phyloP scores from a whole-genome alignment of 1,140 invertebrate species.

The Meloidogyne hapla region DNA sequence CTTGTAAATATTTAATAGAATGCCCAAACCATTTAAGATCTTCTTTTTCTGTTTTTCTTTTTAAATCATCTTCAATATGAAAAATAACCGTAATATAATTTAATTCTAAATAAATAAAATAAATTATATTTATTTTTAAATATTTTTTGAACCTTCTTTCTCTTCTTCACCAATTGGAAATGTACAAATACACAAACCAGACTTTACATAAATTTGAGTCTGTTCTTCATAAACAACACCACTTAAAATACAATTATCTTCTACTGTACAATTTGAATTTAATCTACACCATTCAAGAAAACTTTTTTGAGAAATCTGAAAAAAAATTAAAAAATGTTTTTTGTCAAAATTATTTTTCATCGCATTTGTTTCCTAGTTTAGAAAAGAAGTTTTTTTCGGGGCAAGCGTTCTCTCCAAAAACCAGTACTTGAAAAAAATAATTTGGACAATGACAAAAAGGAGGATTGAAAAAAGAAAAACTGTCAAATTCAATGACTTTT shows the following conservation, averaged over 20 bases:
- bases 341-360: no score
- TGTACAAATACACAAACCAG: constrained; percentile 10
- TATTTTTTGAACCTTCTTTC: background rate
- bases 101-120: background rate
- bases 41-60: background rate
- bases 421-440: no score
- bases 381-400: no score
- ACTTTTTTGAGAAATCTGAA: constrained; percentile 20
- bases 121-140: background rate
- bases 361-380: no score
- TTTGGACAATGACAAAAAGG: no score
- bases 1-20: background rate
- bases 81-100: constrained; percentile 18
- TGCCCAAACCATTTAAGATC: constrained; percentile 20
- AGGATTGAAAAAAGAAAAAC: no score
- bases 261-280: constrained; percentile 21
- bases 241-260: constrained; percentile 20
- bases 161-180: constrained; percentile 2
- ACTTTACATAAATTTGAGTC: background rate
- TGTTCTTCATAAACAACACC: constrained; percentile 13
- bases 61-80: constrained; percentile 20
- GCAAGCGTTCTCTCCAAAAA: no score
- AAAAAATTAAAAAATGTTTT: background rate
- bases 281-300: constrained; percentile 25
- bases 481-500: no score